A percentile compares a stretch with the other conserved stretches of the same genome.
Evolutionary conservation across 2,797 vertebrate genomes (phyloP).

Genomic region (Galago senegalensis): DNA sequence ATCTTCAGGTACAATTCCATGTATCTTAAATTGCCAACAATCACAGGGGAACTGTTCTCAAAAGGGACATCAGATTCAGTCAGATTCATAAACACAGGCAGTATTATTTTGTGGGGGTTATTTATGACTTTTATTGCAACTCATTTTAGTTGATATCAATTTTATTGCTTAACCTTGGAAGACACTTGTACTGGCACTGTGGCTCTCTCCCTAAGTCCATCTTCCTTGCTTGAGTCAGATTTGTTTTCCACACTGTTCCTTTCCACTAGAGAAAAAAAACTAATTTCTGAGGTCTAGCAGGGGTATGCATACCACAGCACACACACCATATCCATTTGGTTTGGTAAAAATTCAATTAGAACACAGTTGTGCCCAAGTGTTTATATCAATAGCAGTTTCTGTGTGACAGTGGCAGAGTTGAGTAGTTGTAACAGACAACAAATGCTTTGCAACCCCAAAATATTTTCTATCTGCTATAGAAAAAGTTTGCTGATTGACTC

Average conservation of each 20-base stretch:
- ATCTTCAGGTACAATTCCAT: background rate
- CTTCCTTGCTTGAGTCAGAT: background rate
- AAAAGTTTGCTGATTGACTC: background rate
- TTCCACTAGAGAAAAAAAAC: background rate
- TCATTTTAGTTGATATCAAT: background rate
- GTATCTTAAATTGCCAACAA: background rate
- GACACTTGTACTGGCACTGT: accelerated
- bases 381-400: background rate
- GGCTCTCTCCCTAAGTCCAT: background rate
- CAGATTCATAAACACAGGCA: background rate
- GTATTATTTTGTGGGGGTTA: background rate
- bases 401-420: background rate
- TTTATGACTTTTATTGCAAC: background rate
- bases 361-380: background rate
- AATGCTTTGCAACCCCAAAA: background rate
- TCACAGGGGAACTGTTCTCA: background rate
- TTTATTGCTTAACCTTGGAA: background rate
- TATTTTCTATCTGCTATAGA: background rate
- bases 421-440: background rate
- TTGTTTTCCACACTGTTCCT: background rate
- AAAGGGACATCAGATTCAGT: background rate
- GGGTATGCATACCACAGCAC: background rate
- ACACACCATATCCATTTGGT: background rate
- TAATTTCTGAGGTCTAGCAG: background rate
- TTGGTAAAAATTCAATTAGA: background rate